phyloP scores from a whole-genome alignment of 2,888 invertebrate genomes.

The Thymelicus lineola region DNA sequence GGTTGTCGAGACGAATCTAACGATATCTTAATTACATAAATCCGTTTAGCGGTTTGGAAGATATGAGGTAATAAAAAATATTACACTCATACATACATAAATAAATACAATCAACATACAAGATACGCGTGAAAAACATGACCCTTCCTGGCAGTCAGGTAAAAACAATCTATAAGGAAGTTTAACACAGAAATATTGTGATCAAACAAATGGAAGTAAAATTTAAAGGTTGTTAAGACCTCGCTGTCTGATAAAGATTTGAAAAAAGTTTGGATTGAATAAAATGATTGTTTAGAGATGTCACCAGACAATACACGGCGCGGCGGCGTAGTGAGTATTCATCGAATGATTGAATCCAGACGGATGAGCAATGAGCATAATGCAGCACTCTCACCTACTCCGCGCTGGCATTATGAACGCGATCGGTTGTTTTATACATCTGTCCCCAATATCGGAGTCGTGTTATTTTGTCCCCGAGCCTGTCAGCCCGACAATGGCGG shows the following conservation, averaged over 20 bases:
- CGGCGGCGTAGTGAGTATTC: background rate
- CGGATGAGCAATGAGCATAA: slow-evolving; percentile 9
- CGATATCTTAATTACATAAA: no score
- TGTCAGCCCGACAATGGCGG: slow-evolving; percentile 58
- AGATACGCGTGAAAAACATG: no score
- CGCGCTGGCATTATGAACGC: slow-evolving; percentile 21
- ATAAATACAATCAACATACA: no score
- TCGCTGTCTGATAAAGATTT: background rate
- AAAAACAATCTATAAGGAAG: background rate
- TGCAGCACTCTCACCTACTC: slow-evolving; percentile 26
- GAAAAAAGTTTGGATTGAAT: slow-evolving; percentile 14
- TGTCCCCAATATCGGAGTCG: slow-evolving; percentile 35
- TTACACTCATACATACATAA: no score
- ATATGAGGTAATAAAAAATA: no score
- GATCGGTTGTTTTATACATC: slow-evolving; percentile 31
- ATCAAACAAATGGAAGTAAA: background rate
- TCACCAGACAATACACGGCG: slow-evolving; percentile 16
- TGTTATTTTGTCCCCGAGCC: slow-evolving; percentile 44
- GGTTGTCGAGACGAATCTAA: no score
- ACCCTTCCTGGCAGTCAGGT: no score
- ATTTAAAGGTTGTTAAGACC: background rate
- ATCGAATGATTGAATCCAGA: slow-evolving; percentile 1
- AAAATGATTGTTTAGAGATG: slow-evolving; percentile 19
- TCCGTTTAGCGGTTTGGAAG: no score
- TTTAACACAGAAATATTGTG: background rate